A percentile compares a stretch with the other conserved stretches of the same genome.
phyloP scores from a whole-genome alignment of 2,888 invertebrate species.

The Schizotus pectinicornis region DNA sequence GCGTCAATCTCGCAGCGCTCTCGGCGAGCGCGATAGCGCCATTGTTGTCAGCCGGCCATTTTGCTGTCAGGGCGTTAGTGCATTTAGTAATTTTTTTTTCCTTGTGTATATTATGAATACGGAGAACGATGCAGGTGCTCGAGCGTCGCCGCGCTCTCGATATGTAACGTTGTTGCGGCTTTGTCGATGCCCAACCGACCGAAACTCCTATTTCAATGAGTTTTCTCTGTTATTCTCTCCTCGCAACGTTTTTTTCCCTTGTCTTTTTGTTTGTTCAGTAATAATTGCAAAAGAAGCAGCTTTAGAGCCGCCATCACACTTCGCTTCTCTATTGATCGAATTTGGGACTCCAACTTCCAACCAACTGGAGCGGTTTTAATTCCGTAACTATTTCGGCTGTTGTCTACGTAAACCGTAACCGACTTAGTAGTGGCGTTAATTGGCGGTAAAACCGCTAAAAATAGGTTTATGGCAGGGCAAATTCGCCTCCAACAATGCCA shows the following conservation, averaged over 20 bases:
- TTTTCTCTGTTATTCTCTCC: neutral
- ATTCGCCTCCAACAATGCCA: constrained; percentile 20
- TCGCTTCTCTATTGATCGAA: too few species aligned
- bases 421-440: constrained; percentile 25
- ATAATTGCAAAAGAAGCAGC: too few species aligned
- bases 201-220: constrained; percentile 28
- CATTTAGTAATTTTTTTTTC: constrained; percentile 18
- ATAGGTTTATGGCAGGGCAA: constrained; percentile 19
- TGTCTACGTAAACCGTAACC: constrained; percentile 24
- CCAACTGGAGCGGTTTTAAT: too few species aligned
- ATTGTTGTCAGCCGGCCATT: neutral
- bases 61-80: too few species aligned
- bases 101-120: constrained; percentile 26
- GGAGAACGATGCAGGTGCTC: constrained; percentile 27
- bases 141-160: constrained; percentile 1
- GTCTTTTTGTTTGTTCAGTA: neutral
- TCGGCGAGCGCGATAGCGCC: neutral
- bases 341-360: too few species aligned
- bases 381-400: constrained; percentile 12
- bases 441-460: constrained; percentile 19
- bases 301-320: too few species aligned
- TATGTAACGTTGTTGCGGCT: constrained; percentile 22
- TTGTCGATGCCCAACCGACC: constrained; percentile 29
- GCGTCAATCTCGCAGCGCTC: too few species aligned
- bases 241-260: too few species aligned